These are phyloP conservation scores for Agrilus biguttatus DNA, from an alignment of 2,888 invertebrate species.

Conservation along the genomic window DNA sequence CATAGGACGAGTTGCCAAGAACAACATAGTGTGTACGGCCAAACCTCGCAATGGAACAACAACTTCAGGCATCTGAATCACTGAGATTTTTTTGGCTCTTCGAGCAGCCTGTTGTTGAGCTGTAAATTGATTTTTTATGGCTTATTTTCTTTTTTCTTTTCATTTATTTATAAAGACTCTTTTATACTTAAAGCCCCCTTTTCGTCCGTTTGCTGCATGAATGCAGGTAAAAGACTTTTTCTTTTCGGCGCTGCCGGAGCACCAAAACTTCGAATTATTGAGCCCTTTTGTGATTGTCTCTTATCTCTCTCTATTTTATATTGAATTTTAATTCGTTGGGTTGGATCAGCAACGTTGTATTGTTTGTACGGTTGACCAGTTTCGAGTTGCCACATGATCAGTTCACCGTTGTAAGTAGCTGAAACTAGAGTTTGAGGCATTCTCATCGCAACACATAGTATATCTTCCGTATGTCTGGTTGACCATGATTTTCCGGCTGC, in stretches of 20 bases:
- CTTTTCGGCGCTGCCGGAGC: no score
- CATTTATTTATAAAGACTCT: no score
- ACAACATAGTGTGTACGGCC: constrained; percentile 52
- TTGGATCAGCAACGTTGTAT: constrained; percentile 39
- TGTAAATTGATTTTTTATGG: neutral
- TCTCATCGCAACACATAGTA: constrained; percentile 53
- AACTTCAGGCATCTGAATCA: constrained; percentile 29
- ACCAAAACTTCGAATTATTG: neutral
- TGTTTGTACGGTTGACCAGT: constrained; percentile 57
- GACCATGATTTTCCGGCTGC: constrained; percentile 50
- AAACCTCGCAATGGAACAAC: constrained; percentile 34
- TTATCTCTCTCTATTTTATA: constrained; percentile 28
- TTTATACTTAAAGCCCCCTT: no score
- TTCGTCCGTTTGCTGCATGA: no score
- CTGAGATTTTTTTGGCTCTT: constrained; percentile 28
- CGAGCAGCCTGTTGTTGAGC: constrained; percentile 14
- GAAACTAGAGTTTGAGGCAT: constrained; percentile 58
- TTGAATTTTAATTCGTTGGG: constrained; percentile 40
- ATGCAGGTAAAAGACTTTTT: no score
- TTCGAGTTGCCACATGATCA: constrained; percentile 69
- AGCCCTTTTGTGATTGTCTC: neutral
- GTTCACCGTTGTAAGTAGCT: constrained; percentile 61
- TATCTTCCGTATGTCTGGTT: constrained; percentile 57
- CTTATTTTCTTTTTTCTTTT: neutral
- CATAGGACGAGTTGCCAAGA: constrained; percentile 45